Evolutionary conservation across 2,888 invertebrate species (phyloP).

Genomic region (Carpatolechia fugitivella): DNA sequence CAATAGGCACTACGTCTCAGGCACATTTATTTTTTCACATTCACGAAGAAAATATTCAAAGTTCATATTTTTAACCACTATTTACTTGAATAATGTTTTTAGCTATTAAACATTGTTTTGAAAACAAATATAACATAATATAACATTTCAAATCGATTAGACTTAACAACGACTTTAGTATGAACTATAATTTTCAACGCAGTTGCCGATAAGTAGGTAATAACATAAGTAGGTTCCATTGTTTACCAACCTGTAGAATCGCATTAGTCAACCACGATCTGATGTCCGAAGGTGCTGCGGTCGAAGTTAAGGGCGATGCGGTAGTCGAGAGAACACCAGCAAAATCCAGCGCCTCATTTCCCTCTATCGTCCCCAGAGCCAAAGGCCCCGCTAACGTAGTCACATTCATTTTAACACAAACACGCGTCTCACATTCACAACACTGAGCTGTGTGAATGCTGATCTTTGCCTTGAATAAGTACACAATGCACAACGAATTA

Average conservation of each 20-base stretch:
- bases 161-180: no score
- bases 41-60: no score
- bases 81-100: no score
- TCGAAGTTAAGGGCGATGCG: neutral
- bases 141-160: no score
- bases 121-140: no score
- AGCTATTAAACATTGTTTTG: no score
- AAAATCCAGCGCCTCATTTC: neutral
- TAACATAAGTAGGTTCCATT: neutral
- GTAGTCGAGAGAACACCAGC: neutral
- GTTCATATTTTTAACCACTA: no score
- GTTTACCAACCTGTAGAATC: slow-evolving; percentile 21
- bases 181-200: neutral
- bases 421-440: neutral
- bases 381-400: neutral
- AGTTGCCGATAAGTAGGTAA: neutral
- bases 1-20: no score
- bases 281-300: slow-evolving; percentile 6
- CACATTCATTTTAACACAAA: neutral
- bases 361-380: neutral
- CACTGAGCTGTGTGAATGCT: neutral
- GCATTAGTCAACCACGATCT: slow-evolving; percentile 21
- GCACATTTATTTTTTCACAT: no score
- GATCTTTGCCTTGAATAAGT: neutral
- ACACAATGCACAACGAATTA: neutral